Base-by-base conservation (phyloP, 2,797 vertebrate species). In the Serranus cabrilla region DNA sequence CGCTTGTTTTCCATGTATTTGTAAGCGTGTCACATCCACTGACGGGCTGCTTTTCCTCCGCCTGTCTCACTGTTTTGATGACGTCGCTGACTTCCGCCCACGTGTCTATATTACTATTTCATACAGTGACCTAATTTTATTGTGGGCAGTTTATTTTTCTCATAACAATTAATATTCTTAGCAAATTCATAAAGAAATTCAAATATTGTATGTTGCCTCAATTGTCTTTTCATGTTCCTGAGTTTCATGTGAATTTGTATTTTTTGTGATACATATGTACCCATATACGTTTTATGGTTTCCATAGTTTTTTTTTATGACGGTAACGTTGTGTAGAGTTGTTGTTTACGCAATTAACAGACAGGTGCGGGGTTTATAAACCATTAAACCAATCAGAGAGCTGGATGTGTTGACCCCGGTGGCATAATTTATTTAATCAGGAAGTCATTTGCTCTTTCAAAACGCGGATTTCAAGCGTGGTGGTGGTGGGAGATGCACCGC, bases 71-170 rank as follows among this genome's bases (percentile, higher is more conserved):
- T 94, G 93, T 94, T 95, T 79, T 94, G 91, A 92, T 95, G 93
- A 95, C 89, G 95, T 92, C 87, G 83, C 61, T 17, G 10, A 90
- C 94, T 96, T 95, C 95, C 94, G 95, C 86, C 93, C 94, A 94
- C 94, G 93, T 95, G 94, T 86, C 82, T 84, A 27, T 42, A 74
- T 90, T 73, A 87, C 80, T 74, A 77, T 89, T 90, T 80, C 23
- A 89, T 85, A 55, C 51, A 13, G 37, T 80, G 83, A 80, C 85
- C 85, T 81, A 25, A 80, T 89, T 86, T 62, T 16, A 9, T 18
- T 49, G 11, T 3, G 21, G 39, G 18, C 11, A 27, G 1, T 66
- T 81, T 60, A 18, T 4, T 31, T 61, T 18, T 7, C 11, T 5
- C 34, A 69, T 40, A 21, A 50, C 37, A 49, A 18, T 25, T 21